Percentiles rank a stretch among this genome's conserved stretches.
These are phyloP conservation scores for Rapana venosa DNA, from an alignment of 2,888 invertebrate species.

Conservation along the genomic window DNA sequence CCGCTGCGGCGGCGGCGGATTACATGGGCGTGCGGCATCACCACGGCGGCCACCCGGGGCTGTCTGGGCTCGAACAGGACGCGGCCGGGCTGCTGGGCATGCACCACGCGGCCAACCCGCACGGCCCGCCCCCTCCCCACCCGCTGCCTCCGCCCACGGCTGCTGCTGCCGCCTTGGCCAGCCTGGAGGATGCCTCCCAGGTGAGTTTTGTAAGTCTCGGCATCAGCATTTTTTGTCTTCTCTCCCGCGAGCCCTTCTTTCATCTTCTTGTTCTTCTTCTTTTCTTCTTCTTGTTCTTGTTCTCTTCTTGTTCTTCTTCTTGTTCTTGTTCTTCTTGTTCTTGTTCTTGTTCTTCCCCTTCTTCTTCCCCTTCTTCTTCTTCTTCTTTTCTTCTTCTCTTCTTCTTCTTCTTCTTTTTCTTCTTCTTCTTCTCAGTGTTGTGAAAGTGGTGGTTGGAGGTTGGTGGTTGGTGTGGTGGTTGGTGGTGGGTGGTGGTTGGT, in stretches of 20 bases:
- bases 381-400: neutral
- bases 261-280: neutral
- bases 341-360: neutral
- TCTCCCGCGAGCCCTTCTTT: too few relatives aligned
- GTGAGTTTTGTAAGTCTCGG: conserved; percentile 55
- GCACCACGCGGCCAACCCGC: conserved; percentile 81
- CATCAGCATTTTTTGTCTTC: too few relatives aligned
- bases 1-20: conserved; percentile 66
- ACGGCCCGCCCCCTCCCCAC: too few relatives aligned
- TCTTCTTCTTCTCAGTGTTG: neutral
- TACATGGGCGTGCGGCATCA: conserved; percentile 79
- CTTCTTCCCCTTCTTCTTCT: neutral
- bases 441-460: neutral
- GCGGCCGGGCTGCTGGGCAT: conserved; percentile 86
- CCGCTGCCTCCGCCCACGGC: conserved; percentile 81
- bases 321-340: neutral
- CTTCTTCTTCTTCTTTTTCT: neutral
- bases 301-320: neutral
- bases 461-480: neutral
- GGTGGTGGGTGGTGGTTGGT: too few relatives aligned
- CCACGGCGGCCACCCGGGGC: conserved; percentile 81
- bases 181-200: conserved; percentile 80
- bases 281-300: neutral
- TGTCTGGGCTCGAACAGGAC: conserved; percentile 80
- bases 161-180: conserved; percentile 80